phyloP scores from a whole-genome alignment of 2,888 invertebrate species.

The Andrena bucephala region DNA sequence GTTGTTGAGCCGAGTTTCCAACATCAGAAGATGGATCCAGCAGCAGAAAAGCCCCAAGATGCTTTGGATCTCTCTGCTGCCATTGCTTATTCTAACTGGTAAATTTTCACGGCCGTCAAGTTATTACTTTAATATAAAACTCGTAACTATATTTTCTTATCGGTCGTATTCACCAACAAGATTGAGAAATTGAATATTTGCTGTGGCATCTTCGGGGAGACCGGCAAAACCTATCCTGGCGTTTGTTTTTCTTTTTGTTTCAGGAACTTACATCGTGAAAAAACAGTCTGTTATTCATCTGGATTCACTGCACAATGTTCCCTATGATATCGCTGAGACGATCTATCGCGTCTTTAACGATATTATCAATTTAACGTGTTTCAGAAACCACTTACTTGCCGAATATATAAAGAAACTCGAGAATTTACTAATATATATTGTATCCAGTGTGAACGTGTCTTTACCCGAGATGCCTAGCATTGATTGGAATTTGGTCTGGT shows the following conservation, averaged over 20 bases:
- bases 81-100: slow-evolving; percentile 87
- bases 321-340: slow-evolving; percentile 79
- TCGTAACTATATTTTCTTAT: slow-evolving; percentile 23
- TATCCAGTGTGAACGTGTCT: slow-evolving; percentile 79
- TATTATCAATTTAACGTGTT: slow-evolving; percentile 73
- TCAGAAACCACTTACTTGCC: slow-evolving; percentile 76
- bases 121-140: slow-evolving; percentile 1
- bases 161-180: slow-evolving; percentile 27
- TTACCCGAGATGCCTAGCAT: slow-evolving; percentile 77
- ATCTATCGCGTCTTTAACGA: slow-evolving; percentile 79
- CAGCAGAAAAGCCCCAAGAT: slow-evolving; percentile 74
- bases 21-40: slow-evolving; percentile 69
- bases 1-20: slow-evolving; percentile 78
- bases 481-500: slow-evolving; percentile 77
- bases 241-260: slow-evolving; percentile 82
- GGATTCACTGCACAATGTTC: slow-evolving; percentile 81
- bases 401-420: slow-evolving; percentile 77
- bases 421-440: slow-evolving; percentile 75
- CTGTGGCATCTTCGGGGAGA: slow-evolving; percentile 62
- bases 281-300: slow-evolving; percentile 81
- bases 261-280: slow-evolving; percentile 83
- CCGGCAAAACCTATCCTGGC: slow-evolving; percentile 75
- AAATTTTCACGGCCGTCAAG: slow-evolving; percentile 78
- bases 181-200: slow-evolving; percentile 41
- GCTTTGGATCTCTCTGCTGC: slow-evolving; percentile 85